Conservation (phyloP, 2,113 vertebrate genomes). For the Notiomystis cincta region DNA sequence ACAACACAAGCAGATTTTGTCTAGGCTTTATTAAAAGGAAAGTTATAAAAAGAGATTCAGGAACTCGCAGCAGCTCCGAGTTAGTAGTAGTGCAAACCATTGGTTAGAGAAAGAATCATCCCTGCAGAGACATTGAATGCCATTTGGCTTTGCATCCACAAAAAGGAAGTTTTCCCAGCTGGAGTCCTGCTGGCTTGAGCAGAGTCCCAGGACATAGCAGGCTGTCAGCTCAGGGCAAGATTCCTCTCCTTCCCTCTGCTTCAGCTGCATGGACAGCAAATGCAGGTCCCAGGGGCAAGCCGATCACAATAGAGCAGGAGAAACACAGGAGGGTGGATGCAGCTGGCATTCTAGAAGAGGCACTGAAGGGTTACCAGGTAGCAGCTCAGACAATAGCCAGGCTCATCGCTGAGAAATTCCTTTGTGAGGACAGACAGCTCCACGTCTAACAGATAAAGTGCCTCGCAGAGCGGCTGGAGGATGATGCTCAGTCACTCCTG, state of each 20-base stretch:
- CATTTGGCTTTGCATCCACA: slow-evolving; percentile 21
- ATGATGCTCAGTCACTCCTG: not conserved
- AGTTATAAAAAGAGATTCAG: slow-evolving; percentile 62
- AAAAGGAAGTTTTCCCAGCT: not conserved
- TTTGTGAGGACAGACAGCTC: not conserved
- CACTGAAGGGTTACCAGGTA: slow-evolving; percentile 46
- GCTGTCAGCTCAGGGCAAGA: not conserved
- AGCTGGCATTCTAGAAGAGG: slow-evolving; percentile 13
- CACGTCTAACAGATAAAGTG: not conserved
- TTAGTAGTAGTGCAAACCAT: slow-evolving; percentile 57
- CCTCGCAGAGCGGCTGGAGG: not conserved
- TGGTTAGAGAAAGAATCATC: slow-evolving; percentile 55
- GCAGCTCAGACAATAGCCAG: slow-evolving; percentile 11
- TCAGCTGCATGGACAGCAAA: not conserved
- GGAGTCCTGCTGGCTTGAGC: not conserved
- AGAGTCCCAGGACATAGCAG: not conserved
- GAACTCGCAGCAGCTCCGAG: slow-evolving; percentile 1
- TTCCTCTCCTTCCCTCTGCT: not conserved
- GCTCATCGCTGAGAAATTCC: not conserved
- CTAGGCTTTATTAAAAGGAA: slow-evolving; percentile 62
- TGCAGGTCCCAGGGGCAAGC: not conserved
- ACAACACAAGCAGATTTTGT: not conserved
- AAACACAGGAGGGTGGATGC: not conserved
- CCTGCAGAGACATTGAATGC: not conserved
- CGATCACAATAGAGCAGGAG: rapidly evolving